Base-by-base conservation (phyloP, 1,140 invertebrate species). In the Drosophila ogumai region DNA sequence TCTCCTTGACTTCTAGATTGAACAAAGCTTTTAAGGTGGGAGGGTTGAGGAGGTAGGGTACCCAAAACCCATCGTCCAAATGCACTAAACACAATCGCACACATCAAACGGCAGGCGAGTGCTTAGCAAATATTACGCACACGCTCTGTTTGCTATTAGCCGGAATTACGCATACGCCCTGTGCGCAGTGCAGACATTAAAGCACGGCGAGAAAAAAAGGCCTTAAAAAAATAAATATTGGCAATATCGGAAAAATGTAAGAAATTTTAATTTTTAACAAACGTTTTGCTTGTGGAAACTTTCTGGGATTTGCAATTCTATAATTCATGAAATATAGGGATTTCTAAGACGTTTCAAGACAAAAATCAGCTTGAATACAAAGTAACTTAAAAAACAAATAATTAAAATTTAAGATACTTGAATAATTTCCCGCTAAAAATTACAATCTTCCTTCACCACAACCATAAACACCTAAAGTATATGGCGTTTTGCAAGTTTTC, bases 161-260 rank as follows among this genome's bases (percentile, higher is more conserved):
- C 25, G 54, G n/a, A 52, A 85, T 85, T 85, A 85, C 75, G 79
- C 65, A 86, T 85, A 81, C 82, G 79, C 52, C 36, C 43, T 43
- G 60, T 63, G 64, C 9, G 46, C 72, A 32, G 22, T 22, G n/a
- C 22, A 38, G 32, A 36, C 63, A 72, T 69, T 66, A 60, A 73
- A 55, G 63, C n/a, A 68, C 38, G 8, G 13, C 6, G 6, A 38
- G 34, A 71, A 58, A 52, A 52, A 40, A 4, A 19, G 41, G 4
- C 41, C 22, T 22, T 22, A 3, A 22, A 22, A 22, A 22, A 2
- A 22, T 22, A 22, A n/a, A n/a, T n/a, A n/a, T n/a, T n/a, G n/a
- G n/a, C n/a, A 22, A 22, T 22, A 22, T 22, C 22, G 22, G 22
- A 22, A 22, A 22, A 22, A 22, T 22, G 2, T 22, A 22, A 22